A percentile compares a stretch with the other conserved stretches of the same genome.
Evolutionary conservation across 2,888 invertebrate species (phyloP).

Genomic region (Caenorhabditis sinica): DNA sequence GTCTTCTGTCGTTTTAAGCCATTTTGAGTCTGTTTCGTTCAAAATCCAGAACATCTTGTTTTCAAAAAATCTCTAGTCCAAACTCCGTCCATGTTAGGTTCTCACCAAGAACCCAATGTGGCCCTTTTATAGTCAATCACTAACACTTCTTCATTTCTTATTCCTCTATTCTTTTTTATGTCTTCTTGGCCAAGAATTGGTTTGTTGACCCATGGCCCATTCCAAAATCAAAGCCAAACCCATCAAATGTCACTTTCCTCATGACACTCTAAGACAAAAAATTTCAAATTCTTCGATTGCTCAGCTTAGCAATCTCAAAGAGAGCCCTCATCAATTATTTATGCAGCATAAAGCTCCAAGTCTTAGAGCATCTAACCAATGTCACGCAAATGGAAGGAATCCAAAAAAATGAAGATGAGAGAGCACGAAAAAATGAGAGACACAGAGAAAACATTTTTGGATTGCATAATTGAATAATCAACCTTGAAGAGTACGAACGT

Average conservation of each 20-base stretch:
- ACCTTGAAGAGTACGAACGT: conserved; percentile 6
- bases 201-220: not conserved
- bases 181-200: too few species aligned
- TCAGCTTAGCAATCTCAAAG: too few species aligned
- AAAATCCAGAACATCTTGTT: not conserved
- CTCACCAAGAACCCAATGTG: too few species aligned
- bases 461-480: conserved; percentile 29
- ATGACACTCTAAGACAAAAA: too few species aligned
- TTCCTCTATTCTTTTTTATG: too few species aligned
- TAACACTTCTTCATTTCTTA: too few species aligned
- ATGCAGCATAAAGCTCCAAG: conserved; percentile 20
- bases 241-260: conserved; percentile 1
- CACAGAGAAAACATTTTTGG: not conserved
- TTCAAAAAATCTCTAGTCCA: not conserved
- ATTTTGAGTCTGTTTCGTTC: too few species aligned
- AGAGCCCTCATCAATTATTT: conserved; percentile 43
- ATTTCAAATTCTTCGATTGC: too few species aligned
- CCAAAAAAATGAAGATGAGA: not conserved
- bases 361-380: not conserved
- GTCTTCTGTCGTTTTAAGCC: not conserved
- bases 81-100: too few species aligned
- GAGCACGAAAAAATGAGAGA: not conserved
- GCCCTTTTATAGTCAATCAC: too few species aligned
- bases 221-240: not conserved
- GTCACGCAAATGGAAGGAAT: not conserved